These are phyloP conservation scores for Alligator sinensis DNA, from an alignment of 2,113 vertebrate species.

Conservation along the genomic window DNA sequence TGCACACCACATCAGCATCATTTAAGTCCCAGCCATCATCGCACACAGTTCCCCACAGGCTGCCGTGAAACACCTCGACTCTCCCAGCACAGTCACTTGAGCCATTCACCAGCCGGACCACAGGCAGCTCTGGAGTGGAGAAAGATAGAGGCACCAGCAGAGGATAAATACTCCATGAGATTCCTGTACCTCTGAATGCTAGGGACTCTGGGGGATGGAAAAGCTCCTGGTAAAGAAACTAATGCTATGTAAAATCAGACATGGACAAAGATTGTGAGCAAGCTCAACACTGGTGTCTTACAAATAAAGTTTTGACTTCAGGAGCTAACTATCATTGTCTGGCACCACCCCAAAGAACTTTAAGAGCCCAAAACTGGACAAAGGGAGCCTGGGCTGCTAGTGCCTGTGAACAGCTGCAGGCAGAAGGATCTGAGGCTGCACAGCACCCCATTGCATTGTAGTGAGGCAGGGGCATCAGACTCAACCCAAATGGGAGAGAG, in stretches of 20 bases:
- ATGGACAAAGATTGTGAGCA: background rate
- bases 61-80: conserved; percentile 15
- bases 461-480: background rate
- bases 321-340: background rate
- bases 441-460: background rate
- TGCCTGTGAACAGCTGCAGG: background rate
- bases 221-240: background rate
- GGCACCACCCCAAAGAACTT: background rate
- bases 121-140: background rate
- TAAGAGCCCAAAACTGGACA: background rate
- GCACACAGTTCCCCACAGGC: conserved; percentile 13
- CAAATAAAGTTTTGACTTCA: background rate
- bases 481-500: background rate
- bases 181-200: background rate
- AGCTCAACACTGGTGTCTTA: background rate
- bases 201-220: background rate
- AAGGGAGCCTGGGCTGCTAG: background rate
- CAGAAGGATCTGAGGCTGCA: background rate
- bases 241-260: background rate
- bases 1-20: conserved; percentile 47
- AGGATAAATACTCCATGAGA: background rate
- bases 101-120: background rate
- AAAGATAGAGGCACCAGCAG: background rate
- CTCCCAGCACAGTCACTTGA: background rate
- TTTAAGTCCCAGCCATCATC: conserved; percentile 23